Percentiles rank a stretch among this genome's conserved stretches.
These are phyloP conservation scores for Lithophane socia DNA, from an alignment of 2,888 invertebrate species.

Conservation along the genomic window DNA sequence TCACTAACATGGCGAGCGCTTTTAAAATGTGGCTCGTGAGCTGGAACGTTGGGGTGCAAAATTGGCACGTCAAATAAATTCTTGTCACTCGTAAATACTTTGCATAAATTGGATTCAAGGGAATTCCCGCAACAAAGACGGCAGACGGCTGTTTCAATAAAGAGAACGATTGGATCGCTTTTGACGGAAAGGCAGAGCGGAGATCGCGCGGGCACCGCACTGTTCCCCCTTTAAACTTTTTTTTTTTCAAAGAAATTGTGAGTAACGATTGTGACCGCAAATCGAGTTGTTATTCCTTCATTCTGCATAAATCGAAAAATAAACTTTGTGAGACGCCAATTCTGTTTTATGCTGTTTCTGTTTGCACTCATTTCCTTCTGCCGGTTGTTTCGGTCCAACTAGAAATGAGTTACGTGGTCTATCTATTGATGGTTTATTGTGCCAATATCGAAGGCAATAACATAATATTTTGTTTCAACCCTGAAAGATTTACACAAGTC, in stretches of 20 bases:
- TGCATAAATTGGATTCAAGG: conserved; percentile 87
- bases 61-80: conserved; percentile 87
- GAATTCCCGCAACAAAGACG: conserved; percentile 87
- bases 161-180: conserved; percentile 86
- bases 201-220: conserved; percentile 71
- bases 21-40: conserved; percentile 75
- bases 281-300: conserved; percentile 74
- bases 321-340: conserved; percentile 68
- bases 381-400: conserved; percentile 40
- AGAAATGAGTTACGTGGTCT: conserved; percentile 49
- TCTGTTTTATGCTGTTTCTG: conserved; percentile 66
- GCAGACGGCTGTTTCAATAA: conserved; percentile 85
- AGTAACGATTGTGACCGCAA: conserved; percentile 70
- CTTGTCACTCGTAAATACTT: conserved; percentile 88
- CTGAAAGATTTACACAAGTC: conserved; percentile 31
- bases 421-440: conserved; percentile 36
- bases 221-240: conserved; percentile 74
- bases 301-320: conserved; percentile 75
- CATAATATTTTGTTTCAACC: conserved; percentile 30
- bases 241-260: conserved; percentile 62
- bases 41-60: conserved; percentile 77
- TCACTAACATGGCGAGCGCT: conserved; percentile 72
- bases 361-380: conserved; percentile 58
- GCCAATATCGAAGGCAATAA: conserved; percentile 12
- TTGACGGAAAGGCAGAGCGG: conserved; percentile 82